Conservation (phyloP, 2,797 vertebrate genomes). For the Rhadinocentrus ornatus region DNA sequence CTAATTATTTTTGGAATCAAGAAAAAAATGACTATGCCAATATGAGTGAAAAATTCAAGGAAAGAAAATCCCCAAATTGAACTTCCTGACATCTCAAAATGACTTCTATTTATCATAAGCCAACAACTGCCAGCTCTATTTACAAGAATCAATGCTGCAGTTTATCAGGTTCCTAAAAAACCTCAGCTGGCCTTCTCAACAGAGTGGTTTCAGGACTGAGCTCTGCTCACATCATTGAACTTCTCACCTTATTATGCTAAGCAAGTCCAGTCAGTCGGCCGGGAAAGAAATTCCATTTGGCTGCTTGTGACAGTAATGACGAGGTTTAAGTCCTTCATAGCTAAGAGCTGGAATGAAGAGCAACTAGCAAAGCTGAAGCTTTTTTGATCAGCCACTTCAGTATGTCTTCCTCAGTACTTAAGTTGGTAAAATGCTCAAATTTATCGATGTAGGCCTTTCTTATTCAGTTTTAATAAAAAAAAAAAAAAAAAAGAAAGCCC, state of each 20-base stretch:
- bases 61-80: constrained; percentile 41
- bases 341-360: constrained; percentile 24
- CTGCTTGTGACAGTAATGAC: constrained; percentile 43
- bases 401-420: neutral
- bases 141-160: constrained; percentile 60
- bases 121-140: constrained; percentile 46
- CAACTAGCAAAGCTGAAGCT: constrained; percentile 19
- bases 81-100: constrained; percentile 52
- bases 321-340: constrained; percentile 27
- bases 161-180: constrained; percentile 54
- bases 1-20: constrained; percentile 14
- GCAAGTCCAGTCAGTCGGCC: constrained; percentile 33
- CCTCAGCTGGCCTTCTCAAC: constrained; percentile 35
- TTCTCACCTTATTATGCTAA: constrained; percentile 62
- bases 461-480: neutral
- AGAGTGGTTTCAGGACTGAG: constrained; percentile 37
- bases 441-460: neutral
- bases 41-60: constrained; percentile 21
- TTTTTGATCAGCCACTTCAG: constrained; percentile 23
- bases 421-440: neutral
- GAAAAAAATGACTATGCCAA: constrained; percentile 7
- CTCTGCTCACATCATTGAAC: constrained; percentile 51
- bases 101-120: constrained; percentile 54
- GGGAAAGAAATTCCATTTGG: constrained; percentile 43
- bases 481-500: neutral